These are phyloP conservation scores for Baronia brevicornis DNA, from an alignment of 2,888 invertebrate species.

Conservation along the genomic window DNA sequence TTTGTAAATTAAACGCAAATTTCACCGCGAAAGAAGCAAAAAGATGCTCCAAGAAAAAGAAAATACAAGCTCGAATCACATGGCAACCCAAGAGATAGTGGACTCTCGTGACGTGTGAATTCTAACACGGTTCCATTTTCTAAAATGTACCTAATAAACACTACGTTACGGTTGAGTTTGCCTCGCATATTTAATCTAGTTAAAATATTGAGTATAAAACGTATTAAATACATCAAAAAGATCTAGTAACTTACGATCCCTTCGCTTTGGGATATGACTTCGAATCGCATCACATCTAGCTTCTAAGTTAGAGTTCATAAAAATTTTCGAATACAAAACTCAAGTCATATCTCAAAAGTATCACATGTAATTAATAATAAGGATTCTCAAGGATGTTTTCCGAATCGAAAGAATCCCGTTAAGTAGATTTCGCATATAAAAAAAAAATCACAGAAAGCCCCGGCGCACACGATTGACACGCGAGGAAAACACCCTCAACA, in stretches of 20 bases:
- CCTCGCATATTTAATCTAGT: slow-evolving; percentile 50
- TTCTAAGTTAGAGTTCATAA: slow-evolving; percentile 3
- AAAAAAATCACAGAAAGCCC: neutral
- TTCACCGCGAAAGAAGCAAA: too few relatives aligned
- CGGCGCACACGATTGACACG: too few relatives aligned
- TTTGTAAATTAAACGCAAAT: too few relatives aligned
- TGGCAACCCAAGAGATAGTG: slow-evolving; percentile 1
- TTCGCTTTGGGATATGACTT: slow-evolving; percentile 27
- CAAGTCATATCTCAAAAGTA: slow-evolving; percentile 46
- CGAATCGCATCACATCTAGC: neutral
- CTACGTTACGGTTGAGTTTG: slow-evolving; percentile 33
- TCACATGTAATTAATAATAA: slow-evolving; percentile 40
- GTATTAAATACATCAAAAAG: slow-evolving; percentile 70
- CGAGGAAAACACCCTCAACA: slow-evolving; percentile 41
- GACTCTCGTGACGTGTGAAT: slow-evolving; percentile 2
- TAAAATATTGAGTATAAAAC: slow-evolving; percentile 68
- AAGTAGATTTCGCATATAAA: neutral
- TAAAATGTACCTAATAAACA: slow-evolving; percentile 34
- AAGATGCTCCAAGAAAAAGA: too few relatives aligned
- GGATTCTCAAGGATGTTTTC: slow-evolving; percentile 36
- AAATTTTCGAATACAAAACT: slow-evolving; percentile 21
- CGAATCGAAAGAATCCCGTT: slow-evolving; percentile 9
- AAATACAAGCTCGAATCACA: too few relatives aligned
- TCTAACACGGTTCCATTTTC: slow-evolving; percentile 24
- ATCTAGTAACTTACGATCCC: slow-evolving; percentile 47